Conservation (phyloP, 2,797 vertebrate genomes). For the Clarias platycephalus region DNA sequence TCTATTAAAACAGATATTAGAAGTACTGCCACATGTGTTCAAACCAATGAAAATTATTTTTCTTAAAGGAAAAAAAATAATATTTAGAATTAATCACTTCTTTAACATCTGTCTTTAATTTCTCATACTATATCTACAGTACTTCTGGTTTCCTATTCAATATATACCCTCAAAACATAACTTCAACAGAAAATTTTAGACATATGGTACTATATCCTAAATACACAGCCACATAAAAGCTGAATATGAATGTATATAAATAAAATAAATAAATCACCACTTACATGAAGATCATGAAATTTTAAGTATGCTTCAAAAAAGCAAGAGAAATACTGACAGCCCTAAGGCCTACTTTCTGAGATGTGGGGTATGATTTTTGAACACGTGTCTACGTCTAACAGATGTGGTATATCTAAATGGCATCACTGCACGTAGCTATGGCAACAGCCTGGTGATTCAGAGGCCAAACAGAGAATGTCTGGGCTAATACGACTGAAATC, state of each 20-base stretch:
- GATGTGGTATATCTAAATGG: not conserved
- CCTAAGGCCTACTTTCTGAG: not conserved
- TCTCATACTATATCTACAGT: not conserved
- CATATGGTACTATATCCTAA: not conserved
- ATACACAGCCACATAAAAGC: not conserved
- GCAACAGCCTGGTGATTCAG: not conserved
- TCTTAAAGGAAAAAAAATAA: not conserved
- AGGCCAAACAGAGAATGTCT: not conserved
- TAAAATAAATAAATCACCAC: not conserved
- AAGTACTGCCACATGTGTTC: not conserved
- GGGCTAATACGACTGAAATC: not conserved
- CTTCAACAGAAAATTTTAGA: not conserved
- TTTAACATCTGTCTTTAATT: not conserved
- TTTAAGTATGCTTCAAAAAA: not conserved
- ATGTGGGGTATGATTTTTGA: not conserved
- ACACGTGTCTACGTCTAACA: not conserved
- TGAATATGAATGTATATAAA: not conserved
- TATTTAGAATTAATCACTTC: no score
- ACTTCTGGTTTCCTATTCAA: not conserved
- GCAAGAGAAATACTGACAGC: not conserved
- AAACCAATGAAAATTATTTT: not conserved
- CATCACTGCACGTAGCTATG: slow-evolving; percentile 4
- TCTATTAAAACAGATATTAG: not conserved
- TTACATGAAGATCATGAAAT: not conserved
- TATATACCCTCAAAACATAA: not conserved